Evolutionary conservation across 2,888 invertebrate species (phyloP).

Genomic region (Agrypnus murinus): DNA sequence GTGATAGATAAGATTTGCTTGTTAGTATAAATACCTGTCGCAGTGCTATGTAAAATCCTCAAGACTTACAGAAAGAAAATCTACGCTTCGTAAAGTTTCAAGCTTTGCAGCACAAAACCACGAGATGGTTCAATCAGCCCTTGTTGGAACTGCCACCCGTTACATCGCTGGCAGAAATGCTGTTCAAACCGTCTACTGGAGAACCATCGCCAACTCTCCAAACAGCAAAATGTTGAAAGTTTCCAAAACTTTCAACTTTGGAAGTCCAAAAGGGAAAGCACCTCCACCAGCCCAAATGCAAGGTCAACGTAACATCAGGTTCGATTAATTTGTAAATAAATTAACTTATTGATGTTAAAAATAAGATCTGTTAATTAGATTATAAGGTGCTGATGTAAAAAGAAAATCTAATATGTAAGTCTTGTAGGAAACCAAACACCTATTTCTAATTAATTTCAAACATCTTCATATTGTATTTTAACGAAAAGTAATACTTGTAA

Average conservation of each 20-base stretch:
- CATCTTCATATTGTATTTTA: too few species aligned
- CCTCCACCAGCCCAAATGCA: constrained; percentile 31
- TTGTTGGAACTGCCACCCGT: constrained; percentile 82
- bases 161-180: constrained; percentile 84
- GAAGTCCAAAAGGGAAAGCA: constrained; percentile 12
- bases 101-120: background rate
- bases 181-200: constrained; percentile 84
- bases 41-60: background rate
- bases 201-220: constrained; percentile 67
- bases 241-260: constrained; percentile 65
- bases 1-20: background rate
- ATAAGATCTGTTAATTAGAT: too few species aligned
- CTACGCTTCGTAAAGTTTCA: background rate
- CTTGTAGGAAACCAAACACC: too few species aligned
- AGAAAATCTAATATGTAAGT: too few species aligned
- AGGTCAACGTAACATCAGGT: background rate
- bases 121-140: constrained; percentile 69
- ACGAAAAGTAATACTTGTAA: too few species aligned
- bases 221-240: constrained; percentile 65
- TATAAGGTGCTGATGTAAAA: too few species aligned
- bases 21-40: background rate
- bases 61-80: background rate
- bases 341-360: too few species aligned
- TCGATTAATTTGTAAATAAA: too few species aligned
- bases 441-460: too few species aligned